Percentiles rank a stretch among this genome's conserved stretches.
Evolutionary conservation across 2,888 invertebrate species (phyloP).

Genomic region (Dermolepida albohirtum): DNA sequence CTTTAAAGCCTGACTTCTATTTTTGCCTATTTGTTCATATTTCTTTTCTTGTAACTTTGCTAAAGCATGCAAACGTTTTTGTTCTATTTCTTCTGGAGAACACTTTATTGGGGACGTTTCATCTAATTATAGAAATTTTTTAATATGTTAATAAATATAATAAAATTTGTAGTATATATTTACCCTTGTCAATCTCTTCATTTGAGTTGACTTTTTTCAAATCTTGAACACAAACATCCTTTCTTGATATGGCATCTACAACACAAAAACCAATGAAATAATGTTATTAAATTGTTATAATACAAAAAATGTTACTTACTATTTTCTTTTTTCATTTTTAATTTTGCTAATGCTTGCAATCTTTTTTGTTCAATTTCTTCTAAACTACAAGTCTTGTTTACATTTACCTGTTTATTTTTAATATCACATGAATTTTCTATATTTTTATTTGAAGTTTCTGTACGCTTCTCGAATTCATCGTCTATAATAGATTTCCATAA

Average conservation of each 20-base stretch:
- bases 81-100: constrained; percentile 66
- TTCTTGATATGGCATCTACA: background rate
- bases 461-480: constrained; percentile 35
- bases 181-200: background rate
- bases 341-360: constrained; percentile 70
- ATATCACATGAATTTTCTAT: background rate
- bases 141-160: too few species aligned
- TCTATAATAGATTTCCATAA: constrained; percentile 51
- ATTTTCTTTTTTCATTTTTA: constrained; percentile 66
- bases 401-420: background rate
- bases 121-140: constrained; percentile 25
- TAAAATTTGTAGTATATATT: constrained; percentile 7
- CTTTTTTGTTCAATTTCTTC: constrained; percentile 75
- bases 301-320: background rate
- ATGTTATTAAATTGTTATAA: background rate
- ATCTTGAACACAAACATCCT: too few species aligned
- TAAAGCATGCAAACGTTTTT: constrained; percentile 64
- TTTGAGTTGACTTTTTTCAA: background rate
- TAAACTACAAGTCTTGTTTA: constrained; percentile 65
- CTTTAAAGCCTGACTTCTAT: constrained; percentile 60
- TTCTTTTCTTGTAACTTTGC: constrained; percentile 64
- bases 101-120: constrained; percentile 57
- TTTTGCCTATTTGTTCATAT: constrained; percentile 61
- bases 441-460: background rate
- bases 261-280: background rate